Conservation (phyloP, 23 tunicate genomes). For the Ciona savignyi region DNA sequence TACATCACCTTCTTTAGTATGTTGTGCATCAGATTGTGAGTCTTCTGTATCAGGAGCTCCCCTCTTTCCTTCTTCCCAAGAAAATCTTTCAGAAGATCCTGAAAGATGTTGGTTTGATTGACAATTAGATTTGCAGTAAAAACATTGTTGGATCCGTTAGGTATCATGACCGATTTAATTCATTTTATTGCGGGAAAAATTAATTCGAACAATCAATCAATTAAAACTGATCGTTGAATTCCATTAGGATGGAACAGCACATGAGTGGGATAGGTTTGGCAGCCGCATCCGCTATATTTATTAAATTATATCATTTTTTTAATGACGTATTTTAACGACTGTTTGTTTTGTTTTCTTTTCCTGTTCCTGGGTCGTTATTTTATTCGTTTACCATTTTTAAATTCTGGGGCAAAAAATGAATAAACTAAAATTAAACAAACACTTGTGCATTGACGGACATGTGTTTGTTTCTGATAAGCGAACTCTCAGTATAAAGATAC, state of each 20-base stretch:
- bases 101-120: constrained; percentile 7
- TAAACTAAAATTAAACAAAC: too few species aligned
- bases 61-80: constrained; percentile 83
- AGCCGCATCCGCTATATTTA: too few species aligned
- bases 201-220: background rate
- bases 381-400: constrained; percentile 94
- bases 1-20: constrained; percentile 88
- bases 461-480: too few species aligned
- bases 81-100: constrained; percentile 88
- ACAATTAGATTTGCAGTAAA: too few species aligned
- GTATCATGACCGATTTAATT: too few species aligned
- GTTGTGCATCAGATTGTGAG: constrained; percentile 64
- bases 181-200: background rate
- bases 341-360: constrained; percentile 38
- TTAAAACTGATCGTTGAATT: background rate
- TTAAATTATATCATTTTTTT: too few species aligned
- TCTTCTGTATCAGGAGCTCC: constrained; percentile 73
- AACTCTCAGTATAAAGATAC: too few species aligned
- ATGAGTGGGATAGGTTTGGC: too few species aligned
- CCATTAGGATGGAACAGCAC: too few species aligned
- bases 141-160: too few species aligned
- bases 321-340: background rate
- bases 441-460: too few species aligned
- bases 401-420: too few species aligned
- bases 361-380: constrained; percentile 92